Evolutionary conservation across 2,888 invertebrate genomes (phyloP), one percentile per base, ranked within the genome.

Genomic region (Phragmatobia fuliginosa): DNA sequence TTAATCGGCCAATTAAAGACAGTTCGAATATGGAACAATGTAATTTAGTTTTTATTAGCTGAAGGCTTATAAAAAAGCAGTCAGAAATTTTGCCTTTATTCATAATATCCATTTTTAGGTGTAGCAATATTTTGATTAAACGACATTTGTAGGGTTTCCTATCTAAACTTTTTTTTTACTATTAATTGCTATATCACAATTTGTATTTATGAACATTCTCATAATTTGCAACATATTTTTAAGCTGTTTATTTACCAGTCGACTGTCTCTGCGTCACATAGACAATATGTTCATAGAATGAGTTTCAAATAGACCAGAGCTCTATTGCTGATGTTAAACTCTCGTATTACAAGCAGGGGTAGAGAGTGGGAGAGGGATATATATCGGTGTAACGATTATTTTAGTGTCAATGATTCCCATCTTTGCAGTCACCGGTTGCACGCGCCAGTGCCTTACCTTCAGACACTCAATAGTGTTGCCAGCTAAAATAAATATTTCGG

Each of bases 181-280:
- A 56, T 18, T 33, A 59, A 45, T 33, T 32, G 14, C 28, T 32
- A 38, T 36, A 31, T 67, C 49, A 61, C 61, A 67, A 49, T 49
- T 66, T 58, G 18, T 58, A 52, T 49, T 45, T 66, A 56, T 36
- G 60, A 38, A 61, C 62, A 69, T 74, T 70, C 67, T 67, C 59
- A 18, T 70, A 56, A 21, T 63, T 67, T 64, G 58, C 21, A 68
- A 78, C 28, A 67, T 33, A 28, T 59, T 61, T 1, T 61, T 66
- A 38, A 68, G 70, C 63, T 72, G 66, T 75, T 63, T 18, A n/a
- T n/a, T n/a, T n/a, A n/a, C 73, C 80, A 80, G 80, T 79, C 78
- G 80, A 62, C 31, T n/a, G 28, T 28, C 28, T 45, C 62, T 31
- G 11, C 14, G n/a, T 21, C 32, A 62, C 21, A 31, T 62, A 45